Conservation (phyloP, 1,140 invertebrate genomes). For the Orchesella cincta region DNA sequence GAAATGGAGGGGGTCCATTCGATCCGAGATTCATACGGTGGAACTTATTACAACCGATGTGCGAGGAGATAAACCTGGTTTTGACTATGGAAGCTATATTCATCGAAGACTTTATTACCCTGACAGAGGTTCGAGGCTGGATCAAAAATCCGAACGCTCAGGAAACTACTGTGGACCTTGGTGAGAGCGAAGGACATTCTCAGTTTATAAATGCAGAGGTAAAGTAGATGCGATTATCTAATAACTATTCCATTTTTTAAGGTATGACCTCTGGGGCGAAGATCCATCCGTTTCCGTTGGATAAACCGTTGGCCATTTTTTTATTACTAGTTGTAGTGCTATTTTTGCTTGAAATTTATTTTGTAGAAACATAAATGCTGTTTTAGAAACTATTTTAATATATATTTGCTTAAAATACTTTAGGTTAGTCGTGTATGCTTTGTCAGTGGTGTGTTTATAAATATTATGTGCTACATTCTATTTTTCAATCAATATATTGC, state of each 20-base stretch:
- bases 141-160: conserved; percentile 61
- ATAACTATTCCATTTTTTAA: conserved; percentile 10
- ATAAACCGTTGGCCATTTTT: too few species aligned
- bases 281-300: conserved; percentile 35
- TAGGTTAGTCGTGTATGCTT: too few species aligned
- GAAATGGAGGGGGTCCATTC: conserved; percentile 43
- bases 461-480: too few species aligned
- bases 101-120: conserved; percentile 58
- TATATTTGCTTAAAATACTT: too few species aligned
- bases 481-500: too few species aligned
- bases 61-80: conserved; percentile 54
- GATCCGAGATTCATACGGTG: conserved; percentile 48
- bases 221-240: conserved; percentile 58
- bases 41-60: conserved; percentile 68
- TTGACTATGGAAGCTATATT: conserved; percentile 58
- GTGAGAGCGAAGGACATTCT: too few species aligned
- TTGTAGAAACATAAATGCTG: too few species aligned
- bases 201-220: conserved; percentile 78
- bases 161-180: conserved; percentile 78
- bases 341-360: too few species aligned
- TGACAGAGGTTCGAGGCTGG: conserved; percentile 59
- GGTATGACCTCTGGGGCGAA: conserved; percentile 46
- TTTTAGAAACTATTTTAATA: too few species aligned
- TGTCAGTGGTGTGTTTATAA: too few species aligned
- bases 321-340: too few species aligned